Percentiles rank a stretch among this genome's conserved stretches.
Evolutionary conservation across 2,888 invertebrate genomes (phyloP).

Genomic region (Chydorus sphaericus): DNA sequence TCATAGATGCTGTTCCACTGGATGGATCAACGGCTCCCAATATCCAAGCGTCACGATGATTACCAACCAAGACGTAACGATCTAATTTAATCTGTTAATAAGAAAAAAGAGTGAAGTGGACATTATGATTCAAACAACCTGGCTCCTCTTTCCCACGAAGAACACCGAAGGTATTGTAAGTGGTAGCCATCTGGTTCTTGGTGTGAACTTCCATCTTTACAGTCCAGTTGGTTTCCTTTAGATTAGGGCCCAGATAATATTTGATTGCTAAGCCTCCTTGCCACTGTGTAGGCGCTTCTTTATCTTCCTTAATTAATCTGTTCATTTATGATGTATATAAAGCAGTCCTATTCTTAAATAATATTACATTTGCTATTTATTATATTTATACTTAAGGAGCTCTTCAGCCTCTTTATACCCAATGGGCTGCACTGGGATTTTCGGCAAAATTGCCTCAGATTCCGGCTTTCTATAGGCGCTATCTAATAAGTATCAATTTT

Average conservation of each 20-base stretch:
- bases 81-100: too few relatives aligned
- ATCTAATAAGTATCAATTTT: slow-evolving; percentile 20
- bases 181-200: slow-evolving; percentile 18
- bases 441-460: slow-evolving; percentile 24
- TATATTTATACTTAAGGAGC: slow-evolving; percentile 24
- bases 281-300: slow-evolving; percentile 28
- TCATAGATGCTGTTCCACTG: slow-evolving; percentile 34
- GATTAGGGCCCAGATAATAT: slow-evolving; percentile 28
- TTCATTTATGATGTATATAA: too few relatives aligned
- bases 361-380: too few relatives aligned
- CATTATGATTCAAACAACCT: too few relatives aligned
- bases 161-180: slow-evolving; percentile 28
- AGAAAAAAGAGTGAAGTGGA: background rate
- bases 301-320: slow-evolving; percentile 24
- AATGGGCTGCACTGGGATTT: slow-evolving; percentile 31
- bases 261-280: slow-evolving; percentile 29
- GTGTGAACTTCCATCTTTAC: slow-evolving; percentile 21
- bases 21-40: slow-evolving; percentile 34
- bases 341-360: too few relatives aligned
- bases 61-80: slow-evolving; percentile 35
- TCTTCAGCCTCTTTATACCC: slow-evolving; percentile 28
- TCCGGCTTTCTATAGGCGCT: slow-evolving; percentile 21
- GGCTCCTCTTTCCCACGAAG: slow-evolving; percentile 26
- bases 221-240: slow-evolving; percentile 8
- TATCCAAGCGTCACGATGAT: slow-evolving; percentile 38